Base-by-base conservation (phyloP, 1,140 invertebrate species). In the Nephila pilipes region DNA sequence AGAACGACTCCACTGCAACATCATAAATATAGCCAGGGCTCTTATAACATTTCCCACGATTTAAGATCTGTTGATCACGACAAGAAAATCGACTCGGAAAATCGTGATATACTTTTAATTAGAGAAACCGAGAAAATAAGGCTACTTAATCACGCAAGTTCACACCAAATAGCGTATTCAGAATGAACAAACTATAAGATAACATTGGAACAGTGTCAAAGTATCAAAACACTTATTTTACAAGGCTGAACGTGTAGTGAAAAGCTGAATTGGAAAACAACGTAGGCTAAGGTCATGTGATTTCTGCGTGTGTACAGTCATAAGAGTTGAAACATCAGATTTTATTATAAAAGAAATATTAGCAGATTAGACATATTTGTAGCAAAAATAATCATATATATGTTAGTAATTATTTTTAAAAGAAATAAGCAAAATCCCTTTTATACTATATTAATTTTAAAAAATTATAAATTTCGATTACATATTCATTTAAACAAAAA, bases 101-200 rank as follows among this genome's bases (percentile, higher is more conserved):
- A 88, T 69, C 87, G 87, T 88, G 87, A 69, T 8, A 54, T 55
- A 75, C n/a, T 88, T 88, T 88, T 88, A 88, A 88, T 88, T 88
- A 75, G 14, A 88, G 36, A 75, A 69, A 54, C 20, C 22, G 20
- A 69, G n/a, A 25, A 60, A 75, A 65, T 36, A 65, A 88, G 38
- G 63, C 38, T 75, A 29, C 6, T 87, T 36, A 32, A 69, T 88
- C 87, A 88, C 85, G 85, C 18, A 25, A 55, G 46, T 12, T 83
- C 54, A 8, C 46, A 46, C 46, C 46, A 83, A 83, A 18, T 57
- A n/a, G 81, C 22, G 2, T 46, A 10, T 46, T 3, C 81, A 55
- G 22, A 83, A 22, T 25, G 46, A 46, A 22, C 54, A 29, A 75
- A 2, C 29, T 18, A 32, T 14, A 25, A 25, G 5, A 55, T 83